Percentiles rank a stretch among this genome's conserved stretches.
Conservation (phyloP, 2,797 vertebrate species). For the Sebastes baramenuke region DNA sequence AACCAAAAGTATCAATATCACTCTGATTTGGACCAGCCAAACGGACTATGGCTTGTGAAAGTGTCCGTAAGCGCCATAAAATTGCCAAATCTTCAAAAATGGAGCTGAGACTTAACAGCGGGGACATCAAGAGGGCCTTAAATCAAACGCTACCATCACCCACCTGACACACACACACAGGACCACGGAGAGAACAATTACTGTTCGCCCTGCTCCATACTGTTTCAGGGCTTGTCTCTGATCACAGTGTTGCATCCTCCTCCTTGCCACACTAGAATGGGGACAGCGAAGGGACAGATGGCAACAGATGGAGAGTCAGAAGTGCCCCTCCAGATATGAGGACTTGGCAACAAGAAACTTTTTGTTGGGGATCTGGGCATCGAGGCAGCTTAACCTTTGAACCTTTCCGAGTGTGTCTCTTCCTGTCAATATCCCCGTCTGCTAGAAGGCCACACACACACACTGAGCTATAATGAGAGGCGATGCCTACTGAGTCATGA, state of each 20-base stretch:
- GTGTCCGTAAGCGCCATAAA: background rate
- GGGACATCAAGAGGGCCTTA: constrained; percentile 17
- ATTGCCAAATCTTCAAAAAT: background rate
- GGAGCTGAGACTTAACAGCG: background rate
- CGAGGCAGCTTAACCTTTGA: constrained; percentile 77
- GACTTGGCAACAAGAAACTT: constrained; percentile 76
- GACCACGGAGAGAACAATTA: constrained; percentile 70
- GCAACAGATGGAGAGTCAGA: constrained; percentile 84
- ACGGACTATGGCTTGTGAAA: background rate
- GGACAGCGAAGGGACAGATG: constrained; percentile 82
- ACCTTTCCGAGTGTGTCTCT: constrained; percentile 42
- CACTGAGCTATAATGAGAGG: constrained; percentile 1
- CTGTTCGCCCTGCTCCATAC: constrained; percentile 43
- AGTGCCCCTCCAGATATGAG: constrained; percentile 80
- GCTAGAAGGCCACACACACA: constrained; percentile 7
- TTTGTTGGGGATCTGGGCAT: constrained; percentile 76
- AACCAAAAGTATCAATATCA: background rate
- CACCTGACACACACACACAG: constrained; percentile 37
- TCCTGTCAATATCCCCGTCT: constrained; percentile 15
- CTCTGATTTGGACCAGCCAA: background rate
- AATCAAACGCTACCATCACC: constrained; percentile 24
- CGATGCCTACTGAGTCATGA: background rate
- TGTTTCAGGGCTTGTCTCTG: constrained; percentile 63
- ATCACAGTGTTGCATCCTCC: constrained; percentile 49
- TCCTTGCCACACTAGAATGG: constrained; percentile 64